Evolutionary conservation across 2,113 vertebrate genomes (phyloP), one percentile per base, ranked within the genome.

Genomic region (Dasyprocta punctata): DNA sequence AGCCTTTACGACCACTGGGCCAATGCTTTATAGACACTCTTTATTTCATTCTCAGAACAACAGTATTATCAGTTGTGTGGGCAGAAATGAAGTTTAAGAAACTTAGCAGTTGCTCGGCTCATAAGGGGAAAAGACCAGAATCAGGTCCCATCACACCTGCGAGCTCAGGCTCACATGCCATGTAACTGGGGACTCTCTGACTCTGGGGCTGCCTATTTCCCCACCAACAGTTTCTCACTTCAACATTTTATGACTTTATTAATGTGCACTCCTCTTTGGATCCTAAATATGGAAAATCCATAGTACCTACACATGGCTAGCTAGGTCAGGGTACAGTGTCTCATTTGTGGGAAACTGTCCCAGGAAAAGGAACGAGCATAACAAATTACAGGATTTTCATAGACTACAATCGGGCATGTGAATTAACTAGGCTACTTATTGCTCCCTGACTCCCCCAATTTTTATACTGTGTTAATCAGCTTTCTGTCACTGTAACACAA

Each of bases 261-360:
- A 61, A 63, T 73, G 52, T 65, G 19, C 33, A 58, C 33, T 65
- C 54, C 56, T 73, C 87, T 56, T 16, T 10, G 47, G 44, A 47
- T 16, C 33, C 54, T 22, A 80, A 80, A 69, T 92, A 82, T 8
- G 77, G 92, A 75, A 83, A 67, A n/a, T 16, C 61, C 93, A 33
- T 0, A 47, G 73, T 7, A 36, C 36, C 49, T 49, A 44, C 38
- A 41, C 69, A 7, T 0, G 33, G 22, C 49, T 20, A 54, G 54
- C 47, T 69, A 52, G 8, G 26, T 56, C 75, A 17, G 11, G 0
- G 24, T 17, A 20, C 0, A 2, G 49, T 4, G 10, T 47, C 28
- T 84, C 30, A 20, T 30, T 73, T 52, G 47, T 36, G 47, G 77
- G 30, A 78, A 49, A 58, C 54, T 52, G 49, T 38, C 41, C 73